Evolutionary conservation across 2,797 vertebrate species (phyloP), one percentile per base, ranked within the genome.

Genomic region (Lutjanus argentimaculatus): DNA sequence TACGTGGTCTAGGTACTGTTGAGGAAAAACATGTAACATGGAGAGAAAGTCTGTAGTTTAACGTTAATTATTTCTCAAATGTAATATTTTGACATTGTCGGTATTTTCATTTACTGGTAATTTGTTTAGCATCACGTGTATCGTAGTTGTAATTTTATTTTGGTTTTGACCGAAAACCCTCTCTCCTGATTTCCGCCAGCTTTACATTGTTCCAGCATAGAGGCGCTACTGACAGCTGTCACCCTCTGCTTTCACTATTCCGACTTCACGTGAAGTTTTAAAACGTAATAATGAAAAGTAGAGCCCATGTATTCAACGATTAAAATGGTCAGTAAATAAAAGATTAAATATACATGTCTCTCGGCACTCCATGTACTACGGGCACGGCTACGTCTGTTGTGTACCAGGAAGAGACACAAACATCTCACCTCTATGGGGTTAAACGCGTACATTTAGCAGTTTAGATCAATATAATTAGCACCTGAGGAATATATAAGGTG

Each of bases 321-420:
- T 59, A 40, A 74, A 19, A 30, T 3, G 7, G 9, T 53, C 13
- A 64, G 61, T 70, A 7, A 71, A 74, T 74, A 76, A 70, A 55
- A 52, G 7, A n/a, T 22, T 49, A 6, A 56, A 48, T 62, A 55
- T 58, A 63, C 0, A 52, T 46, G 40, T 66, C 25, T 13, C 17
- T 14, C 16, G 51, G 52, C 56, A 16, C 65, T 76, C 67, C 56
- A 51, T 64, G 52, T 25, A 22, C 25, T 70, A 56, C 42, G 43
- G 68, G 69, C 55, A 79, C 43, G 67, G 62, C 66, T 80, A 75
- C 72, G 70, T 82, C 71, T 77, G 67, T 1, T 7, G 76, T 74
- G 78, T 69, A 93, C 87, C 91, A 94, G 94, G 93, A 95, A 93
- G 92, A 87, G 77, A 88, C 52, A 73, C 90, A 67, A 71, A 86